phyloP scores from a whole-genome alignment of 1,140 invertebrate genomes.

The Drosophila pseudoananassae region DNA sequence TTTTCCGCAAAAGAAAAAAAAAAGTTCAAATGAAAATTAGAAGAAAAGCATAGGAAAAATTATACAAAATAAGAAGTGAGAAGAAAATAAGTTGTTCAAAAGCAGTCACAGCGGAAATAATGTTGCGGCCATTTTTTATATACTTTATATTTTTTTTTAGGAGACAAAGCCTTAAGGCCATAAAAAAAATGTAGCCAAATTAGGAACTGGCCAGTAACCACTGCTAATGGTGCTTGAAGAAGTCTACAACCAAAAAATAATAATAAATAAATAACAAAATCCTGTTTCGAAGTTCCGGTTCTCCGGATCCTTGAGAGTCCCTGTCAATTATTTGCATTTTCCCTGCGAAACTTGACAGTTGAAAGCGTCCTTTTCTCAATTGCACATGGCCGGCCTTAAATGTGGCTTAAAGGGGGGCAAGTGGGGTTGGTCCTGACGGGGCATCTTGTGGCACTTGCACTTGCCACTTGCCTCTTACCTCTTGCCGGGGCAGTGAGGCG shows the following conservation, averaged over 20 bases:
- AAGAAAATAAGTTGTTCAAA: slow-evolving; percentile 38
- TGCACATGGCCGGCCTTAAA: slow-evolving; percentile 30
- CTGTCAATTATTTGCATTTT: slow-evolving; percentile 77
- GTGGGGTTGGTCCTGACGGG: neutral
- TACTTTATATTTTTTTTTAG: slow-evolving; percentile 4
- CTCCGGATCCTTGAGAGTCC: slow-evolving; percentile 21
- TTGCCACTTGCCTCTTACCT: slow-evolving; percentile 4
- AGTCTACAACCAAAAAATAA: slow-evolving; percentile 2
- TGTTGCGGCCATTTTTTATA: slow-evolving; percentile 53
- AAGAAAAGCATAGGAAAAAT: slow-evolving; percentile 42
- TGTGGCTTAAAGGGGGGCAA: neutral
- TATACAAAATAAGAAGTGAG: slow-evolving; percentile 19
- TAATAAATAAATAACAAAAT: slow-evolving; percentile 13
- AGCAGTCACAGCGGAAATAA: slow-evolving; percentile 63
- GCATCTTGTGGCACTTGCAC: slow-evolving; percentile 12
- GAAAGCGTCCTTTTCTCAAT: slow-evolving; percentile 52
- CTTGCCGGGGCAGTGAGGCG: slow-evolving; percentile 44
- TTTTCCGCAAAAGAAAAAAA: slow-evolving; percentile 10
- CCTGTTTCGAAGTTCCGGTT: slow-evolving; percentile 4
- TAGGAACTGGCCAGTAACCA: slow-evolving; percentile 22
- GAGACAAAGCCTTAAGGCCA: slow-evolving; percentile 59
- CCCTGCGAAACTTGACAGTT: slow-evolving; percentile 30
- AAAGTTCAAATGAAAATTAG: slow-evolving; percentile 57
- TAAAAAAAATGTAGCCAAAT: slow-evolving; percentile 39
- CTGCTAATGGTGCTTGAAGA: slow-evolving; percentile 25